Evolutionary conservation across 2,797 vertebrate species (phyloP).

Genomic region (Netta rufina): DNA sequence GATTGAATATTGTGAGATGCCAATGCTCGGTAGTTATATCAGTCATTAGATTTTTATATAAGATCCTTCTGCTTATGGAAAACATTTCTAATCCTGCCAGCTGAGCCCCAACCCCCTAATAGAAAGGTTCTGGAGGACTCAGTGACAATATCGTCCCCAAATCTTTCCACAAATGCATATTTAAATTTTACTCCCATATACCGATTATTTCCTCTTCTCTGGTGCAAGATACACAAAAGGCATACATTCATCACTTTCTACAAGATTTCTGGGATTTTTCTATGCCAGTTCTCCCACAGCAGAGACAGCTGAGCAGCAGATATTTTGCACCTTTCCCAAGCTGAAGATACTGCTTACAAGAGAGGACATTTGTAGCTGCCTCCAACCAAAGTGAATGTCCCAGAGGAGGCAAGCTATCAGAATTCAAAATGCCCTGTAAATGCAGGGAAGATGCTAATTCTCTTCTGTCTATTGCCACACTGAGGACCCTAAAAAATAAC

Average conservation of each 20-base stretch:
- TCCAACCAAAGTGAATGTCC: not conserved
- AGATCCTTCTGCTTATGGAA: not conserved
- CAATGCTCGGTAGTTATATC: not conserved
- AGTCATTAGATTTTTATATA: not conserved
- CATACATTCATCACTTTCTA: not conserved
- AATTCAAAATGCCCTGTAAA: constrained; percentile 27
- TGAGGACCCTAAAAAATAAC: constrained; percentile 27
- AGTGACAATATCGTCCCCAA: not conserved
- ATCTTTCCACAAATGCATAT: not conserved
- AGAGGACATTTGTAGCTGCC: not conserved
- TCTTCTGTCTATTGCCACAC: not conserved
- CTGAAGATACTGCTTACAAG: not conserved
- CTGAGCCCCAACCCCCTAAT: not conserved
- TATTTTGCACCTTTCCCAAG: not conserved
- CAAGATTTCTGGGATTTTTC: not conserved
- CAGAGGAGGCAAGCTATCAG: not conserved
- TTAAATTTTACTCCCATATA: not conserved
- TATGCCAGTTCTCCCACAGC: not conserved
- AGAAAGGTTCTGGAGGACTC: not conserved
- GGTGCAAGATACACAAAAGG: not conserved
- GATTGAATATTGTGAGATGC: not conserved
- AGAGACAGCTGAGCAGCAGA: not conserved
- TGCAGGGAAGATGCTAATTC: not conserved
- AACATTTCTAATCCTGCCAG: not conserved
- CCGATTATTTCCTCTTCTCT: not conserved